Conservation (phyloP, 1,140 invertebrate species). For the Calycopis cecrops region DNA sequence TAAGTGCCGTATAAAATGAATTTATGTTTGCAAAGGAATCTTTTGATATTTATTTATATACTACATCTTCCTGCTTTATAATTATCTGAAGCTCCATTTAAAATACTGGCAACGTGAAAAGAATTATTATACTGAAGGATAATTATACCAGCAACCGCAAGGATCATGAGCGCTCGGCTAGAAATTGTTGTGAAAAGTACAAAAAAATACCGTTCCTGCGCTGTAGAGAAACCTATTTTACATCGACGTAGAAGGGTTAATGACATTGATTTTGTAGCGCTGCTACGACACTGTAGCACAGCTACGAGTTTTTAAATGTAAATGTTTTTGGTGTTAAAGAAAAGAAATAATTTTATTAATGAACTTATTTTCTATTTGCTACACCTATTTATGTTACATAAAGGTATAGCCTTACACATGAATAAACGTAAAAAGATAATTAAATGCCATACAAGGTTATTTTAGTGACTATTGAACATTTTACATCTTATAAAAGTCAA, state of each 20-base stretch:
- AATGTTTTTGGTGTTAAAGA: background rate
- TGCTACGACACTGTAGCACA: no score
- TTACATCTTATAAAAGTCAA: no score
- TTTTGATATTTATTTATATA: background rate
- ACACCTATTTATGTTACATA: no score
- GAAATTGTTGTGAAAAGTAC: background rate
- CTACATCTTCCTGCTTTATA: background rate
- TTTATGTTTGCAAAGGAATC: background rate
- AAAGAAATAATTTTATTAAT: no score
- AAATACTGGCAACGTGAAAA: background rate
- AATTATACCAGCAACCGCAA: background rate
- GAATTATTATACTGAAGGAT: no score
- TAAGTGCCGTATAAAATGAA: background rate
- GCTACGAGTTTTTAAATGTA: background rate
- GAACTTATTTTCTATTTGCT: no score
- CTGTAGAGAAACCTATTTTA: background rate
- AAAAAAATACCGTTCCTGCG: background rate
- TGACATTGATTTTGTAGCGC: no score
- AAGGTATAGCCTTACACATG: no score
- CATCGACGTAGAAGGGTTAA: background rate
- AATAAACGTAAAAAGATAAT: no score
- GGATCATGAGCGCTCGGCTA: background rate
- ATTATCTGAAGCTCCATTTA: background rate
- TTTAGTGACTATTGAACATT: no score
- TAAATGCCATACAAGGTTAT: no score